Conservation (phyloP, 2,113 vertebrate genomes). For the Rhipidura dahli region DNA sequence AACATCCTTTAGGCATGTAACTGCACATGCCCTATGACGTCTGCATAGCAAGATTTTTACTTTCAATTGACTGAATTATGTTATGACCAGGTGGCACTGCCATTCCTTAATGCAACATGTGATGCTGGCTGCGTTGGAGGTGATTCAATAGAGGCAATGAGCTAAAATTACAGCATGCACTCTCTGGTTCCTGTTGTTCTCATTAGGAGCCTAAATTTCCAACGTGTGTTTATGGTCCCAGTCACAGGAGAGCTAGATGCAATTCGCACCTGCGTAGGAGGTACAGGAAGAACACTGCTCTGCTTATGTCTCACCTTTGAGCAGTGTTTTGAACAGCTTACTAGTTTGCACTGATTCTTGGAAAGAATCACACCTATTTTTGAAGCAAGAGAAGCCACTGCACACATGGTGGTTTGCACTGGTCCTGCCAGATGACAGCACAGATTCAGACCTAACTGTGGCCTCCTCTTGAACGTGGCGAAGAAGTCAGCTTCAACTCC, state of each 20-base stretch:
- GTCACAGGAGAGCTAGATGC: neutral
- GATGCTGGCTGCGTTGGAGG: neutral
- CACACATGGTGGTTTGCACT: accelerated
- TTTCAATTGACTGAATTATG: neutral
- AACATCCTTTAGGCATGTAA: neutral
- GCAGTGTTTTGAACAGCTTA: neutral
- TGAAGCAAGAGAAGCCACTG: neutral
- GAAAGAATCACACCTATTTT: neutral
- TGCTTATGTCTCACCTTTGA: neutral
- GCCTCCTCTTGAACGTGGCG: neutral
- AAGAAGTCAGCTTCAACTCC: neutral
- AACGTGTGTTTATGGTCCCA: neutral
- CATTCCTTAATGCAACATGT: neutral
- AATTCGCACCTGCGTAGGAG: neutral
- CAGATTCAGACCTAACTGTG: neutral
- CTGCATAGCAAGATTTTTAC: neutral
- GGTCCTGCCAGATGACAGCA: neutral
- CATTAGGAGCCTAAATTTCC: neutral
- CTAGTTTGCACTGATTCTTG: neutral
- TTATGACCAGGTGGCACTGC: neutral
- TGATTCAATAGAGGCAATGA: neutral
- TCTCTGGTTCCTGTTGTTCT: neutral
- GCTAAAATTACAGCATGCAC: neutral
- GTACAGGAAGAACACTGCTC: neutral
- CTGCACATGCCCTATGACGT: neutral